Conservation (phyloP, 2,113 vertebrate species). For the Notarius quadriscutis region DNA sequence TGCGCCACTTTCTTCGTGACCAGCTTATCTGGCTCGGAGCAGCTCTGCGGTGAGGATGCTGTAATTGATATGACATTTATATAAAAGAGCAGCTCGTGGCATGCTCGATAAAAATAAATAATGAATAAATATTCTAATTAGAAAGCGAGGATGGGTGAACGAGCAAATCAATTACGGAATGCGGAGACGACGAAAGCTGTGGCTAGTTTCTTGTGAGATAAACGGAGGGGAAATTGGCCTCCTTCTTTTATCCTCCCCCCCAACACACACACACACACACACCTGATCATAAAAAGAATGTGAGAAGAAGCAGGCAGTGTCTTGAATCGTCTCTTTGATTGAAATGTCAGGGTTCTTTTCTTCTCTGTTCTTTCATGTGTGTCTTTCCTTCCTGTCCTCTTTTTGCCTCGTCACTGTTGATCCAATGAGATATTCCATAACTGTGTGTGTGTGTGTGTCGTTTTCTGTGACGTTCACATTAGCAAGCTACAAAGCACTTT, state of each 20-base stretch:
- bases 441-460: too few relatives aligned
- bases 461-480: too few relatives aligned
- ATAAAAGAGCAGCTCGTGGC: neutral
- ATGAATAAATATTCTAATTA: slow-evolving; percentile 23
- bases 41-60: neutral
- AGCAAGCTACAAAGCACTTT: too few relatives aligned
- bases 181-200: slow-evolving; percentile 5
- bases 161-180: neutral
- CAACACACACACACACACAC: too few relatives aligned
- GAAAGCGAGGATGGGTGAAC: neutral
- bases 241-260: neutral
- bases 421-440: neutral
- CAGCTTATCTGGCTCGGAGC: neutral
- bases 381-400: neutral
- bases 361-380: neutral
- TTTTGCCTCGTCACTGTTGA: neutral
- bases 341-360: slow-evolving; percentile 39
- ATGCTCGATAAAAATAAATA: slow-evolving; percentile 11
- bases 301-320: neutral
- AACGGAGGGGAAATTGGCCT: neutral
- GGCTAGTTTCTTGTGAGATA: too few relatives aligned
- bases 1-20: neutral
- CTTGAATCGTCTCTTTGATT: slow-evolving; percentile 26
- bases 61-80: slow-evolving; percentile 44
- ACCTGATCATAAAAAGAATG: neutral